Evolutionary conservation across 1,140 invertebrate genomes (phyloP).

Genomic region (Calycopis cecrops): DNA sequence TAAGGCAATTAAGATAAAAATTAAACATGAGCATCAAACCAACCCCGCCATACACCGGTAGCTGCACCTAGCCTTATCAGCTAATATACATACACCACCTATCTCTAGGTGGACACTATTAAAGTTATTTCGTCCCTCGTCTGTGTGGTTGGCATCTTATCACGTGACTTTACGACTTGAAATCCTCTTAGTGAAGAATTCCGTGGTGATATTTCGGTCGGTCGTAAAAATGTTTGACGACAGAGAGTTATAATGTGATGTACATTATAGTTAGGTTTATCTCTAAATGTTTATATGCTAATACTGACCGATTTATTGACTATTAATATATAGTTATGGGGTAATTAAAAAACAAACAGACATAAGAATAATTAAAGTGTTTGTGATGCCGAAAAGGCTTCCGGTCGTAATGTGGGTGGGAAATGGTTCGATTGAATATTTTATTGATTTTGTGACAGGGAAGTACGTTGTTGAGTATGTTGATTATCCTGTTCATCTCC

Average conservation of each 20-base stretch:
- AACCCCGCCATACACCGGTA: background rate
- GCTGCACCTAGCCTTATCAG: background rate
- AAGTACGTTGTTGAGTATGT: too few relatives aligned
- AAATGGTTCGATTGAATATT: too few relatives aligned
- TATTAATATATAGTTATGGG: background rate
- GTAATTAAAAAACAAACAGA: background rate
- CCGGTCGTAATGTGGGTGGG: too few relatives aligned
- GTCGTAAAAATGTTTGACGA: conserved; percentile 1
- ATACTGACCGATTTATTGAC: background rate
- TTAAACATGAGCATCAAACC: background rate
- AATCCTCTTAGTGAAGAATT: conserved; percentile 8
- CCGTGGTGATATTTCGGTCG: conserved; percentile 1
- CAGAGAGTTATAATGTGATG: background rate
- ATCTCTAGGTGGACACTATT: too few relatives aligned
- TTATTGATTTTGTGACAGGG: too few relatives aligned
- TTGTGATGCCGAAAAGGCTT: too few relatives aligned
- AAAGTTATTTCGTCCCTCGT: background rate
- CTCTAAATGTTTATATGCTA: background rate
- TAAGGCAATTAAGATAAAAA: too few relatives aligned
- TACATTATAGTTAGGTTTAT: background rate
- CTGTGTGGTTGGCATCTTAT: conserved; percentile 5
- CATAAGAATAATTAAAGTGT: too few relatives aligned
- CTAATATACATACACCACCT: background rate
- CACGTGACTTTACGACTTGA: background rate
- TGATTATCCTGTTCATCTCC: too few relatives aligned